A percentile compares a stretch with the other conserved stretches of the same genome.
Conservation (phyloP, 2,113 vertebrate species). For the Rhabdomys dilectus region DNA sequence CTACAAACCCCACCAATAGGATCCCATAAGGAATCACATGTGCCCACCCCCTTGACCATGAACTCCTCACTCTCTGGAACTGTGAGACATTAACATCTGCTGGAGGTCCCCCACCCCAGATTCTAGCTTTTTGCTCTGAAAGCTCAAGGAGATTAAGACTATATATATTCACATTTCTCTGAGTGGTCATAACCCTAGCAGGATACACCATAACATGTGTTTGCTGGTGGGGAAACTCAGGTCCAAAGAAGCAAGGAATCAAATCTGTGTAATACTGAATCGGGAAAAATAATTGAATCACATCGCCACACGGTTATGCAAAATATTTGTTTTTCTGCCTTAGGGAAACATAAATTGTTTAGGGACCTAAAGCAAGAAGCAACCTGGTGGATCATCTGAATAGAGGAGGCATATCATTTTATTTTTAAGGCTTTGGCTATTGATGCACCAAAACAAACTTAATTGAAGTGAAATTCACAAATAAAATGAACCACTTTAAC, state of each 20-base stretch:
- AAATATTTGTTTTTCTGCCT: not conserved
- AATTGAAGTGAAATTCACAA: not conserved
- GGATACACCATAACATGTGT: not conserved
- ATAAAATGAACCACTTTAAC: not conserved
- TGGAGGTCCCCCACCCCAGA: not conserved
- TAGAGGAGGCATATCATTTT: not conserved
- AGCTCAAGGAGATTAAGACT: not conserved
- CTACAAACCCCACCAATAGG: not conserved
- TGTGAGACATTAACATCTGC: not conserved
- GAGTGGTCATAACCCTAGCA: not conserved
- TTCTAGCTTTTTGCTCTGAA: not conserved
- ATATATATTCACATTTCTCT: slow-evolving; percentile 8
- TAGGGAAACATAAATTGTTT: not conserved
- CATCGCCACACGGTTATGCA: not conserved
- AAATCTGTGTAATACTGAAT: not conserved
- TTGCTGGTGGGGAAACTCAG: slow-evolving; percentile 15
- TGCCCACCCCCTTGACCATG: not conserved
- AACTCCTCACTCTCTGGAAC: not conserved
- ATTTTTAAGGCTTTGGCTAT: not conserved
- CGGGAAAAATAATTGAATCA: not conserved
- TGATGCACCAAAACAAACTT: not conserved
- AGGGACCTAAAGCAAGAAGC: not conserved
- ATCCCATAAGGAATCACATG: not conserved
- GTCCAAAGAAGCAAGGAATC: not conserved
- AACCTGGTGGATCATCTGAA: not conserved